Evolutionary conservation across 1,140 invertebrate genomes (phyloP), one percentile per base, ranked within the genome.

Genomic region (Chymomyza costata): DNA sequence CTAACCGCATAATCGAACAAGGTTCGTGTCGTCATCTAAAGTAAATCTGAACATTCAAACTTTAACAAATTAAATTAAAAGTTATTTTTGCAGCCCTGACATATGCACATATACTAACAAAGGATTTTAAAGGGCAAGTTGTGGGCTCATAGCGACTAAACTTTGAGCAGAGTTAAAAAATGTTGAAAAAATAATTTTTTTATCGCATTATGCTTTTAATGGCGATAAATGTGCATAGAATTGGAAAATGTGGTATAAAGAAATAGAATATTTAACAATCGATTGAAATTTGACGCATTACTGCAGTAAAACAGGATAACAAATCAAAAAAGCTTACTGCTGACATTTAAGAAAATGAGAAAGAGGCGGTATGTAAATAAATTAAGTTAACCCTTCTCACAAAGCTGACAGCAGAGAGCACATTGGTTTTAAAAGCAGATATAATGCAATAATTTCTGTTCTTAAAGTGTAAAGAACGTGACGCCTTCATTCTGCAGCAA

Each of bases 201-300:
- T 80, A 80, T 80, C 73, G 71, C 70, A 67, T 73, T 80, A 73
- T 65, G 74, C 73, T 80, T 73, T 80, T 68, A 80, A 64, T 68
- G 59, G 59, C 66, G 58, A 76, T 76, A 76, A 80, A 76, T 80
- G 66, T 78, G 71, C 71, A 76, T 71, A 59, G 61, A 55, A n/a
- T n/a, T n/a, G n/a, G 2, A 13, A 7, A 30, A 7, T 13, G 55
- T 34, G 60, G 49, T 62, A 46, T 58, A 57, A 60, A 66, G 71
- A 74, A 76, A 78, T 78, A 63, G 78, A n/a, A n/a, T n/a, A n/a
- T n/a, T n/a, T n/a, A n/a, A n/a, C n/a, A n/a, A n/a, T n/a, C n/a
- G n/a, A n/a, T n/a, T n/a, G n/a, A n/a, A n/a, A n/a, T n/a, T n/a
- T 76, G 57, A 54, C 62, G 62, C 52, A 61, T 61, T 61, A 61